Evolutionary conservation across 2,888 invertebrate genomes (phyloP).

Genomic region (Xylophagus ater): DNA sequence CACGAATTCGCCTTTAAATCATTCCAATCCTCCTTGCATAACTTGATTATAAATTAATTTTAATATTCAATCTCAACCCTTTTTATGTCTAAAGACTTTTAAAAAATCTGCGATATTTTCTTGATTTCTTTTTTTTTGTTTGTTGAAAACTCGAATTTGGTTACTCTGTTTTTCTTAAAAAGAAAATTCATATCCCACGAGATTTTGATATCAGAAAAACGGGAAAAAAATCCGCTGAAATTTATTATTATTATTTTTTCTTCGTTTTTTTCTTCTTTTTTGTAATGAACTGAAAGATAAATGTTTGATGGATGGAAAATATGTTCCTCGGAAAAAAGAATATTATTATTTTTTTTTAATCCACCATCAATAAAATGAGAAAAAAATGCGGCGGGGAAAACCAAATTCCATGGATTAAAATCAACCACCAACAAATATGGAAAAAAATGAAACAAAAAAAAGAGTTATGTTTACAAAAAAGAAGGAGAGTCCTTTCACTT

Average conservation of each 20-base stretch:
- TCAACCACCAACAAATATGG: no score
- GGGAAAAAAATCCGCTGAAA: no score
- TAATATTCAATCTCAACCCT: constrained; percentile 17
- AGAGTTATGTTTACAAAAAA: no score
- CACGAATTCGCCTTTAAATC: no score
- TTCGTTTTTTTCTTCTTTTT: not conserved
- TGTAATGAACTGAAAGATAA: not conserved
- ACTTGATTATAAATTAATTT: constrained; percentile 19
- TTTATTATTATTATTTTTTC: no score
- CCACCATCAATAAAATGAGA: not conserved
- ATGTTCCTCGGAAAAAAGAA: not conserved
- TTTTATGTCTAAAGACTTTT: constrained; percentile 9
- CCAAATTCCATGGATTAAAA: no score
- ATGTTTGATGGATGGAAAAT: constrained; percentile 2
- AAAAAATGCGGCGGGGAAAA: no score
- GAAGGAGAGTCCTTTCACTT: no score
- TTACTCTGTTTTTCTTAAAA: not conserved
- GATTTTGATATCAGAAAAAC: no score
- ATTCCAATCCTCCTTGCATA: constrained; percentile 12
- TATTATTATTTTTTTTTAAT: not conserved
- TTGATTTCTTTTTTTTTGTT: constrained; percentile 8
- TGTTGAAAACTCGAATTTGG: constrained; percentile 5
- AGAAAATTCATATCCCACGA: no score
- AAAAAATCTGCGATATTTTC: not conserved
- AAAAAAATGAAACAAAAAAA: no score